A percentile compares a stretch with the other conserved stretches of the same genome.
These are phyloP conservation scores for Drosophila glabriapex DNA, from an alignment of 2,888 invertebrate genomes.

Conservation along the genomic window DNA sequence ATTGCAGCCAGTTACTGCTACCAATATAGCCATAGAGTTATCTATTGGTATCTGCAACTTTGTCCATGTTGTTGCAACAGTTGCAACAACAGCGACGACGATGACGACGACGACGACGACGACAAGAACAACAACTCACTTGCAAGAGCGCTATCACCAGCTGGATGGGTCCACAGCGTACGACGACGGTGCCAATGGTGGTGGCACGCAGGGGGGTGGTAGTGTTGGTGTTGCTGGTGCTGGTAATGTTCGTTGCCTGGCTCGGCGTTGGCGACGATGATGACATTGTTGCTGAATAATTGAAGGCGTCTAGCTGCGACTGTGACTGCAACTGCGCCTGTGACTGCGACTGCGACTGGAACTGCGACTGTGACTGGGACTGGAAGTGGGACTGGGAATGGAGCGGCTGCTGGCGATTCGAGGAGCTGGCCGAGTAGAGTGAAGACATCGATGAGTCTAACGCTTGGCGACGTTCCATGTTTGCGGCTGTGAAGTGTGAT, in stretches of 20 bases:
- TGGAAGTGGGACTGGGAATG: neutral
- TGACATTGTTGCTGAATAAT: slow-evolving; percentile 82
- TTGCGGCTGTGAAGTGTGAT: slow-evolving; percentile 33
- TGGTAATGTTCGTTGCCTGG: slow-evolving; percentile 48
- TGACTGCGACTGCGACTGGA: neutral
- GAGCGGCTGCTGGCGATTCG: slow-evolving; percentile 65
- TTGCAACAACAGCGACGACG: slow-evolving; percentile 1
- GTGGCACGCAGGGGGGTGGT: slow-evolving; percentile 87
- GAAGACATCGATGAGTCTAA: slow-evolving; percentile 85
- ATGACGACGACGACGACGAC: slow-evolving; percentile 1
- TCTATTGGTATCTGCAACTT: slow-evolving; percentile 46
- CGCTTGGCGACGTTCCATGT: slow-evolving; percentile 81
- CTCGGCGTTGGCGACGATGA: slow-evolving; percentile 83
- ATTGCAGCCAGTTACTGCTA: slow-evolving; percentile 31
- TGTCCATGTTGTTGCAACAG: slow-evolving; percentile 37
- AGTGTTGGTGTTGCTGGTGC: slow-evolving; percentile 7
- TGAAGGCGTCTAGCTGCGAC: slow-evolving; percentile 74
- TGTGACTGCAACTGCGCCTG: slow-evolving; percentile 64
- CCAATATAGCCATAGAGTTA: slow-evolving; percentile 28
- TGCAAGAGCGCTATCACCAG: slow-evolving; percentile 95
- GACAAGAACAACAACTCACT: slow-evolving; percentile 86
- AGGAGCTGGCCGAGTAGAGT: slow-evolving; percentile 80
- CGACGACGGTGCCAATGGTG: slow-evolving; percentile 95
- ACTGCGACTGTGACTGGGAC: neutral
- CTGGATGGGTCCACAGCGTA: slow-evolving; percentile 93